Percentiles rank a stretch among this genome's conserved stretches.
Conservation (phyloP, 2,888 invertebrate species). For the Ormia ochracea region DNA sequence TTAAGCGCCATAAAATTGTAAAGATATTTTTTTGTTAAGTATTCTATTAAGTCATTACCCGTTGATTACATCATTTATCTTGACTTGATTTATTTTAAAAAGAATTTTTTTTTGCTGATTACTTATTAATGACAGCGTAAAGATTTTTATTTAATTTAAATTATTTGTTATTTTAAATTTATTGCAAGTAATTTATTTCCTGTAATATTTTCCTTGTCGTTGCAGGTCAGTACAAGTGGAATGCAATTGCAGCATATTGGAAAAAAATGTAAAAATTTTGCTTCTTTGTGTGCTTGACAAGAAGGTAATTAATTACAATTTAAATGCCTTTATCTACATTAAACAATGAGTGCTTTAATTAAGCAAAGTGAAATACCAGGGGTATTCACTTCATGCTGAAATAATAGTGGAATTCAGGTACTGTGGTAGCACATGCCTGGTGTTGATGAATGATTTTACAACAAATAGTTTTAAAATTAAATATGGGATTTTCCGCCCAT, state of each 20-base stretch:
- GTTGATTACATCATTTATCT: conserved; percentile 54
- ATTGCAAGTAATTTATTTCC: conserved; percentile 24
- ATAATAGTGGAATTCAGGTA: background rate
- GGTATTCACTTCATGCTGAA: background rate
- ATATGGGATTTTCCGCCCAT: too few relatives aligned
- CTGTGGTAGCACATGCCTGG: background rate
- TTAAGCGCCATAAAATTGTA: conserved; percentile 46
- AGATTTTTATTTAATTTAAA: conserved; percentile 19
- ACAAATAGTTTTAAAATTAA: too few relatives aligned
- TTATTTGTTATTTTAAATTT: background rate
- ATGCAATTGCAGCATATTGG: background rate
- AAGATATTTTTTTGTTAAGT: background rate
- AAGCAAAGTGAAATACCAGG: background rate
- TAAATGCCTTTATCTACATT: background rate
- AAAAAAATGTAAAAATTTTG: conserved; percentile 13
- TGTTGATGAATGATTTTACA: too few relatives aligned
- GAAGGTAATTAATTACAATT: conserved; percentile 41
- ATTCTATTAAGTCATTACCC: conserved; percentile 47
- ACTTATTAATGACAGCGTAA: background rate
- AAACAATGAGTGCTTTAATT: background rate
- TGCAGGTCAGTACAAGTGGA: conserved; percentile 49
- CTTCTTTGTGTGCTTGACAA: background rate
- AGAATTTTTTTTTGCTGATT: background rate
- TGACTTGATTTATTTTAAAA: conserved; percentile 9
- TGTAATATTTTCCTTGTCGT: conserved; percentile 36